Evolutionary conservation across 2,797 vertebrate species (phyloP).

Genomic region (Acipenser ruthenus): DNA sequence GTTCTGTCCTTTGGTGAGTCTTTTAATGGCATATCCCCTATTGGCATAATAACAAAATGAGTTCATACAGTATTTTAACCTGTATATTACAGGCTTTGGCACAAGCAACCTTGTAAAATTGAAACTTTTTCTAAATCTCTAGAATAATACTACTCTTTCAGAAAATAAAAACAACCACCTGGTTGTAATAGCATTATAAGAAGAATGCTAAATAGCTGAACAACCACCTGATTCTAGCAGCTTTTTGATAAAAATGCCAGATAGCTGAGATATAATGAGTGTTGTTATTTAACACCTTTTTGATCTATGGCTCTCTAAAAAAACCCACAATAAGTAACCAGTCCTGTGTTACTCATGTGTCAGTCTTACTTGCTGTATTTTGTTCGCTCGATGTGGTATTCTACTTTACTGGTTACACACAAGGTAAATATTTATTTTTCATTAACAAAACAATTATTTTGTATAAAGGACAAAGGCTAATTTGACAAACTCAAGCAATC

Average conservation of each 20-base stretch:
- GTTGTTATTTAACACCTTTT: slow-evolving; percentile 89
- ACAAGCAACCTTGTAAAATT: too few species aligned
- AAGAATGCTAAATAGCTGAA: too few species aligned
- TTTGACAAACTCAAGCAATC: too few species aligned
- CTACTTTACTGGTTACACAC: slow-evolving; percentile 83
- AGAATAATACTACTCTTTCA: too few species aligned
- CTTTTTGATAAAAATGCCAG: too few species aligned
- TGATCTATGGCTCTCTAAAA: slow-evolving; percentile 83
- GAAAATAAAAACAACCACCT: too few species aligned
- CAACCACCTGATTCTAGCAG: too few species aligned
- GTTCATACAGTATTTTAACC: background rate
- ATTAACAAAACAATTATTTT: too few species aligned
- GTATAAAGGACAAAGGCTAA: too few species aligned
- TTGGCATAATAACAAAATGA: background rate
- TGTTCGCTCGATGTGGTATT: slow-evolving; percentile 79
- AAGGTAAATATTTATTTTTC: slow-evolving; percentile 61
- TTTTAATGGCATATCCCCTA: too few species aligned
- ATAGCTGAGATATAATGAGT: too few species aligned
- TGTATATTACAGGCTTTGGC: background rate
- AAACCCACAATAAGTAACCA: slow-evolving; percentile 73
- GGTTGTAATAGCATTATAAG: too few species aligned
- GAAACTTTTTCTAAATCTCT: background rate
- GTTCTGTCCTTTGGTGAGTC: slow-evolving; percentile 95
- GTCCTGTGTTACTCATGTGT: slow-evolving; percentile 76
- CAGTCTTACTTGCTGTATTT: slow-evolving; percentile 66